Evolutionary conservation across 2,888 invertebrate species (phyloP).

Genomic region (Zeuzera pyrina): DNA sequence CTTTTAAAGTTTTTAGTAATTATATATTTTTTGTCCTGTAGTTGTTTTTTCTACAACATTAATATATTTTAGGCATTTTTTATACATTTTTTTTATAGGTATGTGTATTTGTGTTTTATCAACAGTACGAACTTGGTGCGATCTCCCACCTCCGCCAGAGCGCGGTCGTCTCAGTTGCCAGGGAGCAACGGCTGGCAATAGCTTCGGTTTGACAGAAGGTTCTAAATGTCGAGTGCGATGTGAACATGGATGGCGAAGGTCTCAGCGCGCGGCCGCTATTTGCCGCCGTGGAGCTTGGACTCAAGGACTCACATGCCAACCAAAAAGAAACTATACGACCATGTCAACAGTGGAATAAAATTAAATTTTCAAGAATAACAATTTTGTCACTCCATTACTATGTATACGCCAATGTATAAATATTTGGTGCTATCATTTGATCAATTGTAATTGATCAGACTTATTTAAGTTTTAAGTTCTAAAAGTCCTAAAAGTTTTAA

Average conservation of each 20-base stretch:
- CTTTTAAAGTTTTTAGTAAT: no score
- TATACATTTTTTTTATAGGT: no score
- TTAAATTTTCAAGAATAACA: not conserved
- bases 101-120: constrained; percentile 8
- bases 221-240: constrained; percentile 49
- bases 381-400: not conserved
- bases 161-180: constrained; percentile 49
- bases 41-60: no score
- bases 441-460: not conserved
- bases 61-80: no score
- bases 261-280: constrained; percentile 27
- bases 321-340: constrained; percentile 12
- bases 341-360: not conserved
- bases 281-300: constrained; percentile 54
- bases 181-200: constrained; percentile 26
- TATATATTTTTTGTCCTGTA: no score
- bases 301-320: constrained; percentile 31
- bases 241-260: constrained; percentile 36
- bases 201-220: constrained; percentile 39
- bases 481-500: no score
- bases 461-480: no score
- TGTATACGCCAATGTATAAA: not conserved
- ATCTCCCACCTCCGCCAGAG: constrained; percentile 34
- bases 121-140: constrained; percentile 45
- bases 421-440: not conserved